Conservation (phyloP, 2,797 vertebrate species). For the Sebastes matsubarae region DNA sequence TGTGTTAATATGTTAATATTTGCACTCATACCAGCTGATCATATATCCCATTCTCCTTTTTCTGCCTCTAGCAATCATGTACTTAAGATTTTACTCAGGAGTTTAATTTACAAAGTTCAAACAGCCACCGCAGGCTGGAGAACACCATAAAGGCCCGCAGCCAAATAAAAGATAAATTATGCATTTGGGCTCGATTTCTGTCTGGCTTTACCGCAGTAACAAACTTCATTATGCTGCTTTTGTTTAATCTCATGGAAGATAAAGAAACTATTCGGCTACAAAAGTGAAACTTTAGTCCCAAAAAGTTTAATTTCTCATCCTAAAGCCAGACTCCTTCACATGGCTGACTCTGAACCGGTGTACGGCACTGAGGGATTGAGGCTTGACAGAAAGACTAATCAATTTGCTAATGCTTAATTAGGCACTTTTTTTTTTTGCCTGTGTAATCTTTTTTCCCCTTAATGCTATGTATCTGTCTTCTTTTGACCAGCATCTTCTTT, state of each 20-base stretch:
- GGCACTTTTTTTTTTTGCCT: constrained; percentile 45
- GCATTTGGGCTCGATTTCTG: constrained; percentile 45
- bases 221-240: constrained; percentile 44
- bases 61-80: constrained; percentile 24
- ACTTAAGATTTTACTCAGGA: constrained; percentile 50
- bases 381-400: constrained; percentile 55
- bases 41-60: constrained; percentile 20
- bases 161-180: constrained; percentile 63
- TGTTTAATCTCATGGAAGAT: constrained; percentile 17
- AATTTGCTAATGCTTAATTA: constrained; percentile 66
- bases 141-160: constrained; percentile 57
- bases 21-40: constrained; percentile 33
- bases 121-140: constrained; percentile 56
- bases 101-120: constrained; percentile 63
- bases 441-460: constrained; percentile 10
- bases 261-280: background rate
- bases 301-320: constrained; percentile 1
- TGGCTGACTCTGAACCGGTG: constrained; percentile 25
- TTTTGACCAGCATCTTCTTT: constrained; percentile 41
- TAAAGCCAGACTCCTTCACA: constrained; percentile 17
- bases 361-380: constrained; percentile 24
- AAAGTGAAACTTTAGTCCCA: constrained; percentile 21
- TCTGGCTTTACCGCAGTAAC: constrained; percentile 36
- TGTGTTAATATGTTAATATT: constrained; percentile 43
- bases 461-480: constrained; percentile 47